These are phyloP conservation scores for Alethe diademata DNA, from an alignment of 2,113 vertebrate genomes.

Conservation along the genomic window DNA sequence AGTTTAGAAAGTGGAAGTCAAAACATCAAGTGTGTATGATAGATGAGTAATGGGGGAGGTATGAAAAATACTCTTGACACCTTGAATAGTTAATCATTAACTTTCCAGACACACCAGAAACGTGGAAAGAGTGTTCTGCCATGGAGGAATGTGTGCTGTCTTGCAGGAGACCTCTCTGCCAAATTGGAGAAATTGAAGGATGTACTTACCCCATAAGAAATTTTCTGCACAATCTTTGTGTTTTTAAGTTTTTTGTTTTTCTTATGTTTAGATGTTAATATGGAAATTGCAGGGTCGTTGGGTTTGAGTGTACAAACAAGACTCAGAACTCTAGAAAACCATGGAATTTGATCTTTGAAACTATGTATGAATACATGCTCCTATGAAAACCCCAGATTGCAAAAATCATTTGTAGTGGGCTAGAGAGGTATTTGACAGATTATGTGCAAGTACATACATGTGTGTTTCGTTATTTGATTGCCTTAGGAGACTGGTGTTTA, in stretches of 20 bases:
- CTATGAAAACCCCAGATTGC: neutral
- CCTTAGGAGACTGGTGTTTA: slow-evolving; percentile 81
- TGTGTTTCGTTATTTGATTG: slow-evolving; percentile 84
- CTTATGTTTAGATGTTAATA: neutral
- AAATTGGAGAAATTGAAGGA: neutral
- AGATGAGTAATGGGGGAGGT: neutral
- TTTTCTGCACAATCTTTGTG: neutral
- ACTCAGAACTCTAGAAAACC: neutral
- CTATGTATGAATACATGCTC: neutral
- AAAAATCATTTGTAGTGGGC: slow-evolving; percentile 55
- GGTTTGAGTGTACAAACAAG: neutral
- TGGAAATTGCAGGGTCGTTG: neutral
- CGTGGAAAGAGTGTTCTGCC: neutral
- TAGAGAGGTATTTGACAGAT: slow-evolving; percentile 59
- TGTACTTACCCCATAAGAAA: neutral
- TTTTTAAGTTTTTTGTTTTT: neutral
- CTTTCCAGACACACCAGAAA: neutral
- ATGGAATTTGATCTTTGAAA: neutral
- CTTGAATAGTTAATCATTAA: neutral
- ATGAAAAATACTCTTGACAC: neutral
- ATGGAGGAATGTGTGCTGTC: neutral
- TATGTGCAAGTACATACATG: slow-evolving; percentile 76
- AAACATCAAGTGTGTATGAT: neutral
- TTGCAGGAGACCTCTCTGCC: neutral
- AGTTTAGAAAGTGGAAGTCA: neutral